Conservation (phyloP, 2,888 invertebrate genomes). For the Ptychoptera albimana region DNA sequence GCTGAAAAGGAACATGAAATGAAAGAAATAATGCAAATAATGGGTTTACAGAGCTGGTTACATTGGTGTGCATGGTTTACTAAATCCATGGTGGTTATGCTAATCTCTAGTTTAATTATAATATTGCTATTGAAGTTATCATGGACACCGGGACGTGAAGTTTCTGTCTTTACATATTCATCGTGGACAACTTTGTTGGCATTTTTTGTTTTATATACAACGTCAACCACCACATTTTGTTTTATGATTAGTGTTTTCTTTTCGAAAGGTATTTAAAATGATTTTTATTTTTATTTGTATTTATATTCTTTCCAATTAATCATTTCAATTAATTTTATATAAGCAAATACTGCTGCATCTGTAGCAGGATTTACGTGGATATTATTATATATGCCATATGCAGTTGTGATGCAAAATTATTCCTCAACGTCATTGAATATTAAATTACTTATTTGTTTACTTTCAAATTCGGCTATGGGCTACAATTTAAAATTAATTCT, state of each 20-base stretch:
- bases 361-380: conserved; percentile 60
- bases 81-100: conserved; percentile 48
- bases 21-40: conserved; percentile 69
- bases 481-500: conserved; percentile 54
- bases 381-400: conserved; percentile 50
- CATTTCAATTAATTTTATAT: no score
- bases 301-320: no score
- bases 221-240: conserved; percentile 51
- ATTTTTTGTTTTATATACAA: conserved; percentile 49
- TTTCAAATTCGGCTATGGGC: conserved; percentile 60
- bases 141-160: conserved; percentile 32
- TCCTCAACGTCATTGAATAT: conserved; percentile 37
- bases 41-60: conserved; percentile 63
- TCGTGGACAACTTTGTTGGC: conserved; percentile 48
- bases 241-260: conserved; percentile 64
- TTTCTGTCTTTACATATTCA: conserved; percentile 48
- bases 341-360: conserved; percentile 56
- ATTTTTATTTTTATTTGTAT: no score
- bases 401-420: conserved; percentile 47
- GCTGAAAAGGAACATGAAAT: conserved; percentile 14
- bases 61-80: conserved; percentile 73
- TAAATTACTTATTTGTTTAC: conserved; percentile 44
- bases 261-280: conserved; percentile 33
- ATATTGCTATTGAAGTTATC: conserved; percentile 36
- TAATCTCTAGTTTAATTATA: conserved; percentile 39